Evolutionary conservation across 2,113 vertebrate genomes (phyloP).

Genomic region (Catharus fuscescens): DNA sequence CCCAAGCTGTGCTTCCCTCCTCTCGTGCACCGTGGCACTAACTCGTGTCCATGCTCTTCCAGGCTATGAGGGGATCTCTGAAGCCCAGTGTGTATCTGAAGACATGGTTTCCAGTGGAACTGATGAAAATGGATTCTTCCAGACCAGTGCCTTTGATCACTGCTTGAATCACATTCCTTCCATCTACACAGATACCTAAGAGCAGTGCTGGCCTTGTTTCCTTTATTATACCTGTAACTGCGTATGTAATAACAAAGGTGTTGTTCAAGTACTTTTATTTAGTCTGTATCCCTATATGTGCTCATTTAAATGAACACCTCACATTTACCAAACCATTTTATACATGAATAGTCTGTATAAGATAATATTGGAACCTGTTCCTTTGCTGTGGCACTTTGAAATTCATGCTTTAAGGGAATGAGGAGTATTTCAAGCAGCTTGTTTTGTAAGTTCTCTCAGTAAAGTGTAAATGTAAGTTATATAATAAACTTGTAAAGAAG

Average conservation of each 20-base stretch:
- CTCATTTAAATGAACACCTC: slow-evolving; percentile 70
- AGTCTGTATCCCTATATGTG: slow-evolving; percentile 71
- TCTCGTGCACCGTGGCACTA: neutral
- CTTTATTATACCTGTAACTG: slow-evolving; percentile 56
- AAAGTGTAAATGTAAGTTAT: slow-evolving; percentile 76
- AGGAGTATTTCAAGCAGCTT: slow-evolving; percentile 67
- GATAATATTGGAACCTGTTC: slow-evolving; percentile 67
- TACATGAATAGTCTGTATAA: slow-evolving; percentile 71
- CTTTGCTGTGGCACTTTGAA: slow-evolving; percentile 77
- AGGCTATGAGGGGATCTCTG: slow-evolving; percentile 88
- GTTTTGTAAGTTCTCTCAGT: slow-evolving; percentile 68
- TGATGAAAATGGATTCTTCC: slow-evolving; percentile 92
- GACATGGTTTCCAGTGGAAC: slow-evolving; percentile 82
- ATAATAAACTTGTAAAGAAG: slow-evolving; percentile 72
- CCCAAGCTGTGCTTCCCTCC: neutral
- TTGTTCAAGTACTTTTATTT: slow-evolving; percentile 69
- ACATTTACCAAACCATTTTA: slow-evolving; percentile 72
- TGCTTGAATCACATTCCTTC: slow-evolving; percentile 93
- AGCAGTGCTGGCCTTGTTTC: neutral
- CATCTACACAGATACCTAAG: slow-evolving; percentile 93
- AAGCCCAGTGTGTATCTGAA: slow-evolving; percentile 79
- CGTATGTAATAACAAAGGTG: slow-evolving; percentile 68
- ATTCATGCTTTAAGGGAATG: slow-evolving; percentile 70
- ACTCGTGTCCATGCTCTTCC: neutral
- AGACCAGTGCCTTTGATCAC: slow-evolving; percentile 90